Base-by-base conservation (phyloP, 2,113 vertebrate species). In the Xerus inauris region DNA sequence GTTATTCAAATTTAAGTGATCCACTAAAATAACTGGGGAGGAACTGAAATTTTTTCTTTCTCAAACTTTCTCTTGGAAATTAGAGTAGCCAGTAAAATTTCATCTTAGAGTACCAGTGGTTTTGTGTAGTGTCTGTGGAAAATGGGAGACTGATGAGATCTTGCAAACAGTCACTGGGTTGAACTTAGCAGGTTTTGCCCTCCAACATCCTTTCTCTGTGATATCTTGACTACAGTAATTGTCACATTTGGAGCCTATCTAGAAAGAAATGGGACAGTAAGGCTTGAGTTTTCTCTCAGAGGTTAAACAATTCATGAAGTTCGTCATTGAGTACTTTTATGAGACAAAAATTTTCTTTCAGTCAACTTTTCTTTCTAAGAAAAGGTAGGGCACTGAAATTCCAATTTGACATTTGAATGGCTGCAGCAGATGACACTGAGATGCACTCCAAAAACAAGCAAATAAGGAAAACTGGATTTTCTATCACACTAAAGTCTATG, bases 301-400 rank as follows among this genome's bases (percentile, higher is more conserved):
- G 97, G 89, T 97, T 95, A 92, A 97, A 87, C 75, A 87, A 75
- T 93, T 95, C 94, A 95, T 96, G 96, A 97, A 97, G 91, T 73
- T 95, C 73, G 79, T 89, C 95, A 84, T 16, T 89, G 80, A n/a
- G 24, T 92, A 93, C 62, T 96, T 97, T 97, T 96, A 97, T 81
- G 93, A 94, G 96, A 62, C 71, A 91, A 87, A 79, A 96, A 80
- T 81, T 89, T 82, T 87, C 87, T 92, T 80, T 40, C 89, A 38
- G 11, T 89, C 88, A 69, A 95, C 79, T 96, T 91, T 93, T 82
- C 91, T 97, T 76, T 76, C 89, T 40, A 51, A 76, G 80, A 87
- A 86, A 32, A 93, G 86, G 87, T 67, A 93, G 12, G 91, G 59
- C 88, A 93, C 75, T 95, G 91, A 95, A 95, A 94, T 91, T 97